Base-by-base conservation (phyloP, 2,113 vertebrate genomes). In the Progne subis region DNA sequence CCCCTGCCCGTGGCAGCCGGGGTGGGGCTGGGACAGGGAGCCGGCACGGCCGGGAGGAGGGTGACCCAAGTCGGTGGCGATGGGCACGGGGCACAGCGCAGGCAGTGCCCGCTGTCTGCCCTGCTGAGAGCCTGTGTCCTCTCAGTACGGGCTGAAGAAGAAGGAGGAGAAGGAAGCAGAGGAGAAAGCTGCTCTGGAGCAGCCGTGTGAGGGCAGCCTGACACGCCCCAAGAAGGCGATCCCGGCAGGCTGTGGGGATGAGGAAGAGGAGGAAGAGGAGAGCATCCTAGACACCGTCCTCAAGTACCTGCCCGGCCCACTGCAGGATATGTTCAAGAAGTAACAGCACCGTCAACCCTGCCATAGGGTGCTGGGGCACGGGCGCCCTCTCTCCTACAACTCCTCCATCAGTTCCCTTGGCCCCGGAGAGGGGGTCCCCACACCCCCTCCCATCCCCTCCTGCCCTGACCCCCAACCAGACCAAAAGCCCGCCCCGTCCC, bases 251-350 rank as follows among this genome's bases (percentile, higher is more conserved):
- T 99, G 99, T 0, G 99, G 99, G 29, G 99, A 99, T 0, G 99
- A 99, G 34, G 99, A 99, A 3, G 99, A 99, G 3, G 99, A 99
- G 14, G 99, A 99, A 3, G 99, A 99, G 44, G 99, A 99, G 97
- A 99, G 99, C 98, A 99, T 99, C 97, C 98, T 99, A 72, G 99
- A 99, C 98, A 99, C 99, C 12, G 99, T 99, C 89, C 99, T 99
- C 96, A 99, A 99, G 97, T 99, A 99, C 92, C 99, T 99, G 93
- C 99, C 99, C 0, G 99, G 99, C 88, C 99, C 99, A 1, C 98
- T 99, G 90, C 99, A 99, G 98, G 99, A 99, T 98, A 99, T 99
- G 99, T 99, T 99, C 97, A 99, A 99, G 98, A 99, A 99, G 98
- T 99, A 99, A 98, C 96, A 59, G 87, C 72, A 44, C 82, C 69